Percentiles rank a stretch among this genome's conserved stretches.
Conservation (phyloP, 2,797 vertebrate genomes). For the Microctenopoma steveboyesi region DNA sequence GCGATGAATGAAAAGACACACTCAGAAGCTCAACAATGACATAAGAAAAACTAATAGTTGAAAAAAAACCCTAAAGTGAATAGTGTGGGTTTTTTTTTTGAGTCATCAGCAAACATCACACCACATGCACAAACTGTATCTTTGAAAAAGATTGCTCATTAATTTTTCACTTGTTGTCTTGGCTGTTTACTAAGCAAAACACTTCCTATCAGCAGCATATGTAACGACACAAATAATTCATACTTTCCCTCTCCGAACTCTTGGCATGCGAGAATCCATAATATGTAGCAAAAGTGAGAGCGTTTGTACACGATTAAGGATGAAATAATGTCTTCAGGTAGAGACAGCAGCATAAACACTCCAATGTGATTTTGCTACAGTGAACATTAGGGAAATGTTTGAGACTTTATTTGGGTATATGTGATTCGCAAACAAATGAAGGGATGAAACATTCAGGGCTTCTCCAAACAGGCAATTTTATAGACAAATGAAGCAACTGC, state of each 20-base stretch:
- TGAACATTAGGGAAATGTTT: conserved; percentile 72
- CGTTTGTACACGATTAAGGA: conserved; percentile 50
- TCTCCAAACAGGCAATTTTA: conserved; percentile 63
- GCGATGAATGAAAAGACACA: conserved; percentile 61
- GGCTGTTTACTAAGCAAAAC: conserved; percentile 71
- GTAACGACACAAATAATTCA: conserved; percentile 71
- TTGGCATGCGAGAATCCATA: conserved; percentile 49
- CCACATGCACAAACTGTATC: conserved; percentile 47
- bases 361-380: conserved; percentile 65
- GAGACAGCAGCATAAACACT: conserved; percentile 54
- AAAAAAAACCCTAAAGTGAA: conserved; percentile 43
- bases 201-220: conserved; percentile 64
- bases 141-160: conserved; percentile 65
- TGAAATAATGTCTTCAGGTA: conserved; percentile 62
- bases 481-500: conserved; percentile 71
- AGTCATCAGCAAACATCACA: conserved; percentile 42
- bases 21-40: conserved; percentile 35
- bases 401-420: conserved; percentile 65
- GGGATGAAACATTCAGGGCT: conserved; percentile 58
- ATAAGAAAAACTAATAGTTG: conserved; percentile 57
- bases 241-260: conserved; percentile 49
- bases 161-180: conserved; percentile 68
- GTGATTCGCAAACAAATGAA: conserved; percentile 68
- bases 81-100: neutral
- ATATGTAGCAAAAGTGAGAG: conserved; percentile 49